Conservation (phyloP, 2,113 vertebrate species). For the Probosciger aterrimus region DNA sequence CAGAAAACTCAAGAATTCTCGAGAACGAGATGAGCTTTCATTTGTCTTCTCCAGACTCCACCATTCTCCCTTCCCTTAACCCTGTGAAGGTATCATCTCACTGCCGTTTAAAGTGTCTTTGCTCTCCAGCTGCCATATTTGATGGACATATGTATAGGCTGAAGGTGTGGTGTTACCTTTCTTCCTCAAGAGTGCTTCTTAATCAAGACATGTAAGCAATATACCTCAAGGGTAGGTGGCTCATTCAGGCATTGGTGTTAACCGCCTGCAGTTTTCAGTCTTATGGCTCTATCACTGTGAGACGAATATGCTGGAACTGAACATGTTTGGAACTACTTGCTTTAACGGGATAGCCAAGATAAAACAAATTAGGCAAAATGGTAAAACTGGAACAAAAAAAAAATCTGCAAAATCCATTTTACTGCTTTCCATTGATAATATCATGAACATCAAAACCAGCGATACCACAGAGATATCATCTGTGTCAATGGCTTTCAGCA, state of each 20-base stretch:
- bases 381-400: neutral
- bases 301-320: neutral
- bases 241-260: neutral
- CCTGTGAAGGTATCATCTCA: fast-evolving
- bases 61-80: neutral
- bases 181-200: neutral
- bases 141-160: neutral
- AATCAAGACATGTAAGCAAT: neutral
- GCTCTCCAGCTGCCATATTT: neutral
- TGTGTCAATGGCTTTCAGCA: neutral
- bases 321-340: neutral
- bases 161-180: neutral
- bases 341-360: neutral
- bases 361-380: neutral
- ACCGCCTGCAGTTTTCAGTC: neutral
- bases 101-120: neutral
- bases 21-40: neutral
- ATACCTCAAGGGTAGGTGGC: neutral
- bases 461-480: neutral
- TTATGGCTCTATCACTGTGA: neutral
- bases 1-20: neutral
- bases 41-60: neutral
- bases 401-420: neutral
- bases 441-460: neutral
- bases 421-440: neutral